Evolutionary conservation across 92 coral and sea anemone species (phyloP).

Genomic region (Muricea muricata): DNA sequence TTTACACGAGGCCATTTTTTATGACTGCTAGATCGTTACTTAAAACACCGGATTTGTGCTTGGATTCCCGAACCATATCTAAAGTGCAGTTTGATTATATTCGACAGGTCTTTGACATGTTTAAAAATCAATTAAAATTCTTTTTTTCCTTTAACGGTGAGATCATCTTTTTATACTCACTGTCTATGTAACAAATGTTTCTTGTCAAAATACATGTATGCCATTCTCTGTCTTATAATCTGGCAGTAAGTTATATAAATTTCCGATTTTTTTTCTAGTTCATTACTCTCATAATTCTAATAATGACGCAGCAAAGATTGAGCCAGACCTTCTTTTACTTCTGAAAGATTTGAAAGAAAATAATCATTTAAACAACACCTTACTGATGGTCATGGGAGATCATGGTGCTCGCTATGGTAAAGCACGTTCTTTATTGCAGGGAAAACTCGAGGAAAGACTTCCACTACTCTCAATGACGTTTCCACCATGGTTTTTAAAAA

Average conservation of each 20-base stretch:
- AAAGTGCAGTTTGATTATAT: slow-evolving; percentile 61
- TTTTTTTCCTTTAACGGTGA: slow-evolving; percentile 56
- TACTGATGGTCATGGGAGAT: slow-evolving; percentile 37
- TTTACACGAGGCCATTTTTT: too few species aligned
- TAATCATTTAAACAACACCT: slow-evolving; percentile 53
- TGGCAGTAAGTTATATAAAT: too few species aligned
- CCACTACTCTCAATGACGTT: slow-evolving; percentile 39
- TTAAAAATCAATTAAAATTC: slow-evolving; percentile 57
- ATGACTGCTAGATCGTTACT: neutral
- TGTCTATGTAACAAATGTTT: too few species aligned
- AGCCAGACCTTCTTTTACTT: neutral
- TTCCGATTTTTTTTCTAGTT: slow-evolving; percentile 12
- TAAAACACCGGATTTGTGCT: slow-evolving; percentile 42
- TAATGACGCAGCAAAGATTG: slow-evolving; percentile 41
- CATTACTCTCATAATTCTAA: slow-evolving; percentile 52
- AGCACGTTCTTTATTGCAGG: slow-evolving; percentile 36
- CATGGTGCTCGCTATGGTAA: slow-evolving; percentile 46
- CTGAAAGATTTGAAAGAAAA: neutral
- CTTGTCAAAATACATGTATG: too few species aligned
- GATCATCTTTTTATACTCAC: neutral
- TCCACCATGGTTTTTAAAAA: slow-evolving; percentile 39
- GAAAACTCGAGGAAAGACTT: too few species aligned
- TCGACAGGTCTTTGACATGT: slow-evolving; percentile 56
- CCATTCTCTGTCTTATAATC: too few species aligned
- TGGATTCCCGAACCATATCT: slow-evolving; percentile 57